Evolutionary conservation across 2,113 vertebrate genomes (phyloP).

Genomic region (Calidris pugnax): DNA sequence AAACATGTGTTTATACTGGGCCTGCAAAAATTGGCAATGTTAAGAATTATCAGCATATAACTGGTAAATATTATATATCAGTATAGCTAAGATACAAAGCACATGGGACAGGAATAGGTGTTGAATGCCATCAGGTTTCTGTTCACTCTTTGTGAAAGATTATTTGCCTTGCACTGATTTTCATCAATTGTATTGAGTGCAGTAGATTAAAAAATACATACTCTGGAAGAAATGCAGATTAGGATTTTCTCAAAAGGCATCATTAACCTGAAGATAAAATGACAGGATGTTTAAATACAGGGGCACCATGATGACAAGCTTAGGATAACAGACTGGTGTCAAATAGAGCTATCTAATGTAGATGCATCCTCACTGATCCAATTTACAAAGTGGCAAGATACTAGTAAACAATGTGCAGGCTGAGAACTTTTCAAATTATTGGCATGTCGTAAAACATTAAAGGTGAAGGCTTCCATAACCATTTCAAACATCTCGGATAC

Average conservation of each 20-base stretch:
- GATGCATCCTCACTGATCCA: background rate
- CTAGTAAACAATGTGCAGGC: background rate
- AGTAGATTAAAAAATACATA: background rate
- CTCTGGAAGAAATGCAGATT: background rate
- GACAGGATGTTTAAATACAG: background rate
- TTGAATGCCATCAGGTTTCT: background rate
- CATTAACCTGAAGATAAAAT: background rate
- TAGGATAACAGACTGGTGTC: background rate
- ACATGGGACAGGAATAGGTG: background rate
- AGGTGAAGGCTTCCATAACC: background rate
- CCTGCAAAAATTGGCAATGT: background rate
- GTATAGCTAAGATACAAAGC: background rate
- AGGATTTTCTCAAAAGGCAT: background rate
- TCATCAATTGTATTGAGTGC: background rate
- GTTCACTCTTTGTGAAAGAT: background rate
- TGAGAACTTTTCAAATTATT: constrained; percentile 3
- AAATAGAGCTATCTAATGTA: background rate
- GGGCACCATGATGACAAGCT: background rate
- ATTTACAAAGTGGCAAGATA: background rate
- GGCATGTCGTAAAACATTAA: constrained; percentile 1
- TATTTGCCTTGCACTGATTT: background rate
- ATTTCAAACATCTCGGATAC: background rate
- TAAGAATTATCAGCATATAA: background rate
- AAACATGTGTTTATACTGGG: background rate
- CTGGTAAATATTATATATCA: background rate